phyloP scores from a whole-genome alignment of 2,797 vertebrate species.

The Melanotaenia maccullochi region DNA sequence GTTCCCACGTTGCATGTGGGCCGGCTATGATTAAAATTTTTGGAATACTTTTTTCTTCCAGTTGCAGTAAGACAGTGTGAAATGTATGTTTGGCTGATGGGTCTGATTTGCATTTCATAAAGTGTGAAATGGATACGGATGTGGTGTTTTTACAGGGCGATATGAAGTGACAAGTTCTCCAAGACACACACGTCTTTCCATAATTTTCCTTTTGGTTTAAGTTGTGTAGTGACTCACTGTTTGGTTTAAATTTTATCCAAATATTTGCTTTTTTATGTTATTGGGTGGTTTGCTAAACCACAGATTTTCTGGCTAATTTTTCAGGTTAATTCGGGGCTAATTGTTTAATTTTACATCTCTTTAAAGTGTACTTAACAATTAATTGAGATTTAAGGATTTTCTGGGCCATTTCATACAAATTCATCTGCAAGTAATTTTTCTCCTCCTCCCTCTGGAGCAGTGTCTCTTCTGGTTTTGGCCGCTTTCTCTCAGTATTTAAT shows the following conservation, averaged over 20 bases:
- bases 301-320: neutral
- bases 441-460: conserved; percentile 22
- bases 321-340: neutral
- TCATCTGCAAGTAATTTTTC: conserved; percentile 46
- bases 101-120: conserved; percentile 42
- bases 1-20: conserved; percentile 22
- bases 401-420: conserved; percentile 38
- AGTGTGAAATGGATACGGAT: conserved; percentile 36
- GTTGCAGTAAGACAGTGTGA: conserved; percentile 30
- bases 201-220: conserved; percentile 11
- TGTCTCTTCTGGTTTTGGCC: conserved; percentile 53
- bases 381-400: conserved; percentile 45
- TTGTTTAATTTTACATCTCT: conserved; percentile 4
- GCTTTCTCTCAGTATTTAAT: conserved; percentile 64
- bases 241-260: neutral
- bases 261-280: neutral
- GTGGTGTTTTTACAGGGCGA: conserved; percentile 36
- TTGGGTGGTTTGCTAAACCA: neutral
- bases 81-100: conserved; percentile 52
- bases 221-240: conserved; percentile 9
- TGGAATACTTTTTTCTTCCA: conserved; percentile 38
- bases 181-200: conserved; percentile 13
- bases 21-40: conserved; percentile 38
- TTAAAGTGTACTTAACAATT: conserved; percentile 43
- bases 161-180: conserved; percentile 38